These are phyloP conservation scores for Acleris emargana DNA, from an alignment of 2,888 invertebrate species.

Conservation along the genomic window DNA sequence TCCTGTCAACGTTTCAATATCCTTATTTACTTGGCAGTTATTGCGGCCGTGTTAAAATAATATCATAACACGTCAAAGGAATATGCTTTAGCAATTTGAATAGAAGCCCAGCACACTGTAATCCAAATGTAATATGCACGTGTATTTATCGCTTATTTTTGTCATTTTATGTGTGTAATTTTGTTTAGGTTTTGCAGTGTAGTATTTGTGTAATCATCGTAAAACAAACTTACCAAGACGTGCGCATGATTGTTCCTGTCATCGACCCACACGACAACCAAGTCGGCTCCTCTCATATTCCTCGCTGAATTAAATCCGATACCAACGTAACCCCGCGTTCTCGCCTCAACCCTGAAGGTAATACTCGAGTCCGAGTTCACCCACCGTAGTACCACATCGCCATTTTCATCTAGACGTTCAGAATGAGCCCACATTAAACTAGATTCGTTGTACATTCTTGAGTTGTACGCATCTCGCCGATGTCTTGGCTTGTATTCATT, in stretches of 20 bases:
- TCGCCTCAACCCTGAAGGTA: constrained; percentile 92
- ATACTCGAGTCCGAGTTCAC: constrained; percentile 90
- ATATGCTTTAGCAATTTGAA: no score
- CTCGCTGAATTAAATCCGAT: constrained; percentile 93
- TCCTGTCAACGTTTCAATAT: no score
- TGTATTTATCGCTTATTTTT: no score
- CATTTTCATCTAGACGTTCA: constrained; percentile 80
- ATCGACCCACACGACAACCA: constrained; percentile 95
- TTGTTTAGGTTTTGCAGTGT: no score
- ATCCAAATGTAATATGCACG: no score
- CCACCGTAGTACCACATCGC: constrained; percentile 86
- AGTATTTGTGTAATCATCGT: no score
- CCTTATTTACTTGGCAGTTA: no score
- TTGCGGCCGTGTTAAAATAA: no score
- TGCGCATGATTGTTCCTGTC: constrained; percentile 86
- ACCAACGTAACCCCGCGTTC: constrained; percentile 93
- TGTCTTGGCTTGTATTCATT: constrained; percentile 67
- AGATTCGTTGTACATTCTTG: constrained; percentile 68
- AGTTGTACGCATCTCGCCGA: constrained; percentile 72
- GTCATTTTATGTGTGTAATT: no score
- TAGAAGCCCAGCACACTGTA: no score
- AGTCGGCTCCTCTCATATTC: constrained; percentile 91
- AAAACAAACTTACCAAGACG: constrained; percentile 87
- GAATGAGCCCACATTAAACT: constrained; percentile 85
- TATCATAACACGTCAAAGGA: no score